Evolutionary conservation across 2,113 vertebrate species (phyloP).

Genomic region (Dipodomys spectabilis): DNA sequence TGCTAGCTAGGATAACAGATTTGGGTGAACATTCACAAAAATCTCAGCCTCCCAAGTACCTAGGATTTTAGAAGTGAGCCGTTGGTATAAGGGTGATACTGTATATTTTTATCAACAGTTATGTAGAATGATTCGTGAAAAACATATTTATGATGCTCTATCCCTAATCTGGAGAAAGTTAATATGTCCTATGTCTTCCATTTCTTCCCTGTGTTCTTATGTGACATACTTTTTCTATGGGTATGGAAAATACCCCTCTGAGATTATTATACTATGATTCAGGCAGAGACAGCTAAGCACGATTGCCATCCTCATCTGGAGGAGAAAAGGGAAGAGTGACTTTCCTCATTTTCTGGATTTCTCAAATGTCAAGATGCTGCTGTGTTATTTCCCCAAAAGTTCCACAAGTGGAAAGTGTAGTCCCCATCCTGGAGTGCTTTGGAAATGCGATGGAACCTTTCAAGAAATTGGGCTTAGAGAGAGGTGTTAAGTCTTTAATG

Average conservation of each 20-base stretch:
- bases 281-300: neutral
- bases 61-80: neutral
- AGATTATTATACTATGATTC: neutral
- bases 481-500: neutral
- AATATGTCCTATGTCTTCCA: neutral
- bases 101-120: neutral
- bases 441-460: neutral
- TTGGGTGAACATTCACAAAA: too few relatives aligned
- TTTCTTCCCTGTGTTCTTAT: neutral
- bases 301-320: too few relatives aligned
- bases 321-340: rapidly evolving
- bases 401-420: neutral
- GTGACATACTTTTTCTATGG: neutral
- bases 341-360: neutral
- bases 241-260: neutral
- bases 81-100: too few relatives aligned
- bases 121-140: neutral
- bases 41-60: too few relatives aligned
- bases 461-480: neutral
- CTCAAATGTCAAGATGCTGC: neutral
- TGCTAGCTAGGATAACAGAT: too few relatives aligned
- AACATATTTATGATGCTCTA: too few relatives aligned
- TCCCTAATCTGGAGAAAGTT: neutral
- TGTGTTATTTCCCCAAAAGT: neutral
- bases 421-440: neutral